Conservation (phyloP, 2,888 invertebrate genomes). For the Campopleginae sp. region DNA sequence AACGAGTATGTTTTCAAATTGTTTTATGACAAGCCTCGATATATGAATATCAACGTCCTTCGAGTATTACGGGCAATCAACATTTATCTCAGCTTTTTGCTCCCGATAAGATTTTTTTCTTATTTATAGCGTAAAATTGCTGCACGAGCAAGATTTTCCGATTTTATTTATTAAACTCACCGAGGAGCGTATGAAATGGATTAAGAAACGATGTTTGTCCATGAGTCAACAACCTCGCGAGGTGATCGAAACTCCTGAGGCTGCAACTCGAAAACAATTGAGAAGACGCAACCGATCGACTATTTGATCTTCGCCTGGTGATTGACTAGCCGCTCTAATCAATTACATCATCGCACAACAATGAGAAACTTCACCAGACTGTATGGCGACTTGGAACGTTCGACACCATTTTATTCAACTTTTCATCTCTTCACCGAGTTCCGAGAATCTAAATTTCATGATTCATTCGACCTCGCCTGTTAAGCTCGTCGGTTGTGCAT, state of each 20-base stretch:
- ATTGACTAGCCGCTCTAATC: constrained; percentile 35
- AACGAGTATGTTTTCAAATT: constrained; percentile 3
- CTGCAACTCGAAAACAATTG: constrained; percentile 23
- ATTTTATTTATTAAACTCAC: constrained; percentile 22
- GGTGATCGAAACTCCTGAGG: neutral
- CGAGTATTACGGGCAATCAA: constrained; percentile 13
- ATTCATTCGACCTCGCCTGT: constrained; percentile 30
- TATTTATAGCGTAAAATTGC: constrained; percentile 1
- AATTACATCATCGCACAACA: constrained; percentile 41
- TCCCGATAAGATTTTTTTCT: constrained; percentile 45
- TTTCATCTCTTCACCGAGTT: neutral
- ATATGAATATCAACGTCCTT: constrained; percentile 7
- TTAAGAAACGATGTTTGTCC: neutral
- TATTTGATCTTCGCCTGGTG: constrained; percentile 42
- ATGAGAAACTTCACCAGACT: constrained; percentile 41
- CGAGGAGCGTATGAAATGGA: neutral
- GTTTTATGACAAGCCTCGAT: neutral
- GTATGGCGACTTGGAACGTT: constrained; percentile 41
- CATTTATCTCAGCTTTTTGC: constrained; percentile 26
- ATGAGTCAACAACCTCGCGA: constrained; percentile 38
- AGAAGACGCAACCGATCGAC: constrained; percentile 5
- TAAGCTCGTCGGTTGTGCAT: neutral
- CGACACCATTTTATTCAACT: constrained; percentile 4
- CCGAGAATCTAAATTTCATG: constrained; percentile 2
- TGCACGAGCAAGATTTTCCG: constrained; percentile 31